Base-by-base conservation (phyloP, 2,797 vertebrate species). In the Kryptopterus vitreolus region DNA sequence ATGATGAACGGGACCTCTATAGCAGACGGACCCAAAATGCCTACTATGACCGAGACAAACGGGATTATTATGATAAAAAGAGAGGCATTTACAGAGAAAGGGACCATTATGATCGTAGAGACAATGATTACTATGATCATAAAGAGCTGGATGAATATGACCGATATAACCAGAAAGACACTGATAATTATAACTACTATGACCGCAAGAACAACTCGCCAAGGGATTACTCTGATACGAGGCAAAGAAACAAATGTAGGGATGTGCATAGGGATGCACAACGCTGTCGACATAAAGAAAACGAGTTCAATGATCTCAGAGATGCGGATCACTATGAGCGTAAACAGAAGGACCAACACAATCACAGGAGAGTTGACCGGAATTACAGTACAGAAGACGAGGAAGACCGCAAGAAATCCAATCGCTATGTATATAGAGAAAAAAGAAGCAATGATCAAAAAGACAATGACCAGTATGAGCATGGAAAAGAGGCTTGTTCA, bases 121-220 rank as follows among this genome's bases (percentile, higher is more conserved):
- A 46, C 52, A 55, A 80, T 43, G 87, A 92, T 6, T 79, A 86
- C 53, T 84, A 78, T 77, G 82, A 90, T 3, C 86, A 87, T 46
- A 87, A 84, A 83, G 87, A 90, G 16, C 62, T 84, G 50, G 84
- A 89, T 66, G 84, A 84, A 78, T 84, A 88, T 80, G 87, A 91
- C 16, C 82, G 61, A 65, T 76, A 77, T 68, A 86, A 91, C 46
- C 55, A 16, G 18, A 90, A 88, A 86, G 87, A 90, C 31, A 26
- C 53, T 62, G 73, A 77, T 58, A 46, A 71, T 69, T 75, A 65
- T 43, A 90, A 91, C 33, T 53, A 6, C 33, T 65, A 53, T 65
- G 48, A 68, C 59, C 63, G 75, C 46, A 89, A 90, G 81, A 84
- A 85, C 63, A 52, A 66, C 43, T 81, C 29, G 52, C 61, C 75